phyloP scores from a whole-genome alignment of 2,888 invertebrate genomes.

The Hydriomena furcata region DNA sequence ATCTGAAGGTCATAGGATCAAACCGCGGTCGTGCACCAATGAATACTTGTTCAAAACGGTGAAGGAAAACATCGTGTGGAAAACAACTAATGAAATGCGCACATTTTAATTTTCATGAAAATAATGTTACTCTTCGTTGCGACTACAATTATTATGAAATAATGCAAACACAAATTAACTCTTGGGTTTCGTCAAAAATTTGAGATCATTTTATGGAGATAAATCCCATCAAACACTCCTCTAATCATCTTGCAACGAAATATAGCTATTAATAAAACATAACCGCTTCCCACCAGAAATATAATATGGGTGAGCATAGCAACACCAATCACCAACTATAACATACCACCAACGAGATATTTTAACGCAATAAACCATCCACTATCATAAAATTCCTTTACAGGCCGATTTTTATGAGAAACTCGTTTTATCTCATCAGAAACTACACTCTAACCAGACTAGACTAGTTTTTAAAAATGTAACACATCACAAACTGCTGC shows the following conservation, averaged over 20 bases:
- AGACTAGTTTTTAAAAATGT: conserved; percentile 24
- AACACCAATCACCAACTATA: conserved; percentile 22
- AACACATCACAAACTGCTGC: conserved; percentile 38
- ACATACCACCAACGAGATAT: conserved; percentile 6
- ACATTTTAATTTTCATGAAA: too few relatives aligned
- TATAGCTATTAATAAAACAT: conserved; percentile 43
- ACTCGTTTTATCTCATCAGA: conserved; percentile 51
- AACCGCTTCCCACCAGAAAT: conserved; percentile 44
- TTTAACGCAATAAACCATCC: too few relatives aligned
- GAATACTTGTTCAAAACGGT: too few relatives aligned
- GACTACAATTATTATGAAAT: too few relatives aligned
- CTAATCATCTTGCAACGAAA: conserved; percentile 41
- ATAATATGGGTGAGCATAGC: conserved; percentile 30
- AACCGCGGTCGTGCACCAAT: too few relatives aligned
- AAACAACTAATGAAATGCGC: too few relatives aligned
- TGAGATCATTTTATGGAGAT: conserved; percentile 29
- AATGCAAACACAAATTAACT: conserved; percentile 20
- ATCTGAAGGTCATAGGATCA: too few relatives aligned
- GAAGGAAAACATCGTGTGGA: too few relatives aligned
- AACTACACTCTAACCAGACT: conserved; percentile 26
- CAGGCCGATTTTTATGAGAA: conserved; percentile 60
- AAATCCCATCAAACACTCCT: conserved; percentile 36
- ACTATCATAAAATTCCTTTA: conserved; percentile 57
- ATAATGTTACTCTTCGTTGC: too few relatives aligned
- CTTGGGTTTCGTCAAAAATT: conserved; percentile 31